Evolutionary conservation across 2,797 vertebrate genomes (phyloP).

Genomic region (Falco novaeseelandiae): DNA sequence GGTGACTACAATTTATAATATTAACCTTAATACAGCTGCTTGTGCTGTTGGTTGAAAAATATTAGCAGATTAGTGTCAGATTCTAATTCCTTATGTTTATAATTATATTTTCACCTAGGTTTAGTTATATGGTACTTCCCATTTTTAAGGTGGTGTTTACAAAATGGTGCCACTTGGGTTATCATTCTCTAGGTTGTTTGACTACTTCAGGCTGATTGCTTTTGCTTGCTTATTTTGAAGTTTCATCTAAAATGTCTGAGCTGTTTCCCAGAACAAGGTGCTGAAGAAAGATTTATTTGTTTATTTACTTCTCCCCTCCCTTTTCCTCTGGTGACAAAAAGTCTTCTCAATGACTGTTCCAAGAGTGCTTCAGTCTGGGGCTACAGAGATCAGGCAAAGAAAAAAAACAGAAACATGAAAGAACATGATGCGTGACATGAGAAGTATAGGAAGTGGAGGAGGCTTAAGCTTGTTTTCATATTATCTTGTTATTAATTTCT

Average conservation of each 20-base stretch:
- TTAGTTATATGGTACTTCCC: background rate
- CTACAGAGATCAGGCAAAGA: background rate
- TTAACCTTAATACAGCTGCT: background rate
- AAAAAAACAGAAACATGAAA: background rate
- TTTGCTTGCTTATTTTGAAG: background rate
- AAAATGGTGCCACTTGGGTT: background rate
- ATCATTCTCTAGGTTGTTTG: background rate
- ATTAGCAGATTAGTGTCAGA: background rate
- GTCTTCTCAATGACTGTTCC: background rate
- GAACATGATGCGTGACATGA: fast-evolving
- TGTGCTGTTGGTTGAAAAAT: background rate
- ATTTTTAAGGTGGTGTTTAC: background rate
- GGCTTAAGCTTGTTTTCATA: background rate
- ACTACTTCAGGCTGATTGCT: background rate
- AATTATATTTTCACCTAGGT: background rate
- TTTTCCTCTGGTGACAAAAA: background rate
- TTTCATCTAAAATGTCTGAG: background rate
- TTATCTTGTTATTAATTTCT: background rate
- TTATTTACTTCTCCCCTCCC: background rate
- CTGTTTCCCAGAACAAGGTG: background rate
- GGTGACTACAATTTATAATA: background rate
- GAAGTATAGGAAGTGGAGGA: background rate
- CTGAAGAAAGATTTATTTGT: background rate
- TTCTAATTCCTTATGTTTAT: background rate
- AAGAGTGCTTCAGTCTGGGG: background rate